Evolutionary conservation across 1,140 invertebrate genomes (phyloP), one percentile per base, ranked within the genome.

Genomic region (Pogonus chalceus): DNA sequence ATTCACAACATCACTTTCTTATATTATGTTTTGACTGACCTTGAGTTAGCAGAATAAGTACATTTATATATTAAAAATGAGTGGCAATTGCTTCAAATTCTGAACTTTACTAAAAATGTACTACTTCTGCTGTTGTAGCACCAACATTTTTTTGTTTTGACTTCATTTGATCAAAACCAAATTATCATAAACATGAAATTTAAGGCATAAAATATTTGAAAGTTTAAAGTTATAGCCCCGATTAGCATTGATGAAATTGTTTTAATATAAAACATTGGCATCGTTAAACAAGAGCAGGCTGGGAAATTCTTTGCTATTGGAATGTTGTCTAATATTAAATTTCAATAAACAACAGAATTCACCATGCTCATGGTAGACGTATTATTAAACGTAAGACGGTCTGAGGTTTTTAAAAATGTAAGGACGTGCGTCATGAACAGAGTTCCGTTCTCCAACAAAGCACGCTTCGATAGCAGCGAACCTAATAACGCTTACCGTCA

Each of bases 331-430:
- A 16, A 43, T 43, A 43, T 43, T 43, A 43, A 43, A 43, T 43
- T 43, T 43, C 37, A 16, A 43, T 43, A 43, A 43, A 43, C 37
- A 43, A 43, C 37, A 43, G 37, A 43, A 43, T 43, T 43, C 18
- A 10, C 7, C 18, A 43, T 9, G 7, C 7, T 9, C 14, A 18
- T 12, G 9, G 7, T 7, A 43, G 37, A 9, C 37, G 37, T 12
- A 31, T 10, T 43, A 43, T 43, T 43, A 43, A 43, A 43, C 18
- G 18, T 43, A 43, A 9, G 37, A 9, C 18, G 37, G 37, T 43
- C 37, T 7, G 7, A 31, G 26, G 4, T 18, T 7, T 7, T 10
- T 43, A 16, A 43, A 18, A 43, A 43, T 4, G 18, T n/a, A n/a
- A n/a, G n/a, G n/a, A n/a, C n/a, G n/a, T n/a, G n/a, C n/a, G n/a